Base-by-base conservation (phyloP, 2,797 vertebrate species). In the Pseudomugil tenellus region DNA sequence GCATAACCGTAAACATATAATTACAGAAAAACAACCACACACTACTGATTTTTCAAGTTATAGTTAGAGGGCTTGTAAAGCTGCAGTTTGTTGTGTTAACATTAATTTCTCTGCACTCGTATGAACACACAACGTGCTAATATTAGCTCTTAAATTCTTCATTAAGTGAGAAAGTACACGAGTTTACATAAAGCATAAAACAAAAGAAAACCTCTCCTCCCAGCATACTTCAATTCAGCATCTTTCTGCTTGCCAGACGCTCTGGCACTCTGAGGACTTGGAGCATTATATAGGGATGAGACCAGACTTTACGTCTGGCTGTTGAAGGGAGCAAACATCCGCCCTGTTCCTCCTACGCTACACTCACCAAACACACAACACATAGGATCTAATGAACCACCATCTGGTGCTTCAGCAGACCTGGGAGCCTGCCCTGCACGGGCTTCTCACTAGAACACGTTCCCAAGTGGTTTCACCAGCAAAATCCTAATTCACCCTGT, bases 301-400 rank as follows among this genome's bases (percentile, higher is more conserved):
- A 70, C 77, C 74, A 83, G 80, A 74, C 80, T 84, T 80, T 58
- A 80, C 73, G 80, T 81, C 84, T 89, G 86, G 77, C 76, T 85
- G 85, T 75, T 70, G 83, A 81, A 58, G 70, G 71, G 77, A 86
- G 85, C 83, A 90, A 87, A 90, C 85, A 88, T 90, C 85, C 74
- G 63, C 73, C 82, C 72, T 56, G 77, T 77, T 83, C 86, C 82
- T 85, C 84, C 84, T 69, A 84, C 83, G 68, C 80, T 77, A 90
- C n/a, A n/a, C 84, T 87, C 89, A 91, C 86, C 80, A 83, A 85
- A 84, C 68, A 75, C 80, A 87, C 77, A 89, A 80, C 84, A 83
- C 80, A 73, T 66, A 73, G 67, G 87, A 87, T 87, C 86, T 91
- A 87, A 91, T 88, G 85, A 87, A 84, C 77, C 80, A 64, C 88